phyloP scores from a whole-genome alignment of 2,113 vertebrate genomes.

The Macaca fascicularis region DNA sequence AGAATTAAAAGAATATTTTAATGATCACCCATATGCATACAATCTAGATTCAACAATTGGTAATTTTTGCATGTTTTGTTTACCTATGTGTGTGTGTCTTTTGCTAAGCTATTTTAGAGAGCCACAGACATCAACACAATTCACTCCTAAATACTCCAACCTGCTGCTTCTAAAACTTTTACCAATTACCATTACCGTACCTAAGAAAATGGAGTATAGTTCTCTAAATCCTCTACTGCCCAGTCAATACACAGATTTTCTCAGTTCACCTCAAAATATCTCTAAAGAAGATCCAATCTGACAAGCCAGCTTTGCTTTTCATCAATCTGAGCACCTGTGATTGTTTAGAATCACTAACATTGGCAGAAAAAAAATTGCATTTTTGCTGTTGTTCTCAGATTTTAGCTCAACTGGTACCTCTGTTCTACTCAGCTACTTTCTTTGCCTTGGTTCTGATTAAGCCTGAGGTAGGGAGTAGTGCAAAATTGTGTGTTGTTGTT shows the following conservation, averaged over 20 bases:
- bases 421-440: neutral
- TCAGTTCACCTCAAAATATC: neutral
- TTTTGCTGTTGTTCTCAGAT: neutral
- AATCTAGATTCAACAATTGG: neutral
- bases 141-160: neutral
- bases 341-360: slow-evolving; percentile 1
- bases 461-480: neutral
- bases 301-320: slow-evolving; percentile 20
- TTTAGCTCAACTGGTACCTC: neutral
- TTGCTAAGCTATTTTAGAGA: slow-evolving; percentile 15
- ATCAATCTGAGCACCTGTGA: neutral
- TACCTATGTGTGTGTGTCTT: neutral
- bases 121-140: neutral
- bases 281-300: neutral
- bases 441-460: slow-evolving; percentile 27
- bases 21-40: neutral
- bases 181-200: neutral
- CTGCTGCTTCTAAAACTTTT: neutral
- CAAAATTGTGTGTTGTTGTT: slow-evolving; percentile 1
- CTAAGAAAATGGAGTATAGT: slow-evolving; percentile 1
- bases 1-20: neutral
- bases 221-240: neutral
- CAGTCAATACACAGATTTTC: neutral
- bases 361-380: neutral
- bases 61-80: neutral